phyloP scores from a whole-genome alignment of 2,888 invertebrate species.

The Dryobota labecula region DNA sequence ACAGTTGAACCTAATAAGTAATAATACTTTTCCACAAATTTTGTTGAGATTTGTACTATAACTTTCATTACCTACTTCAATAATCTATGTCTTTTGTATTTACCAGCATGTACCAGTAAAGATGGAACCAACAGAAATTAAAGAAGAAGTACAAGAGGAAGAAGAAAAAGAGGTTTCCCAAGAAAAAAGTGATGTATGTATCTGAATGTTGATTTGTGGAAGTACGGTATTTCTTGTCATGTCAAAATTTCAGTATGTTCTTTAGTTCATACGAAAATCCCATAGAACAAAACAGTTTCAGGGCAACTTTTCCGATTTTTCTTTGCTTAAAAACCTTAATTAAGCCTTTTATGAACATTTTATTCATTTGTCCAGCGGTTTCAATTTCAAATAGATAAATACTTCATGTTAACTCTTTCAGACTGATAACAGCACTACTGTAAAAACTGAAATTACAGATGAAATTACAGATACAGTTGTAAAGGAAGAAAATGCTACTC shows the following conservation, averaged over 20 bases:
- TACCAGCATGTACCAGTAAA: slow-evolving; percentile 32
- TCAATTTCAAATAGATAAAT: background rate
- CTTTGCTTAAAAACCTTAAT: background rate
- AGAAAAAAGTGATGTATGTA: slow-evolving; percentile 41
- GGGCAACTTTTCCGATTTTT: background rate
- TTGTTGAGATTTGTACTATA: background rate
- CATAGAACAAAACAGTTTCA: background rate
- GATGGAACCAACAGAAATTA: slow-evolving; percentile 16
- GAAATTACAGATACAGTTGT: slow-evolving; percentile 25
- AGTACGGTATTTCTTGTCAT: background rate
- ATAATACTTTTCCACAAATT: background rate
- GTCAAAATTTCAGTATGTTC: background rate
- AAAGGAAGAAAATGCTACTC: slow-evolving; percentile 34
- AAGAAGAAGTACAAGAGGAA: slow-evolving; percentile 10
- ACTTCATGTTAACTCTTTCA: slow-evolving; percentile 30
- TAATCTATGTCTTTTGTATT: slow-evolving; percentile 14
- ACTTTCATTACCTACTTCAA: background rate
- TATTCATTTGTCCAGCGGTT: no score
- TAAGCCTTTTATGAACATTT: background rate
- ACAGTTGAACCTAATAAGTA: background rate
- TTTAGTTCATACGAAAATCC: background rate
- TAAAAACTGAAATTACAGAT: slow-evolving; percentile 44
- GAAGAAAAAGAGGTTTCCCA: slow-evolving; percentile 16
- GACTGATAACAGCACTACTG: slow-evolving; percentile 20
- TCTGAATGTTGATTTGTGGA: background rate